A percentile compares a stretch with the other conserved stretches of the same genome.
phyloP scores from a whole-genome alignment of 2,113 vertebrate genomes.

The Calyptomena viridis region DNA sequence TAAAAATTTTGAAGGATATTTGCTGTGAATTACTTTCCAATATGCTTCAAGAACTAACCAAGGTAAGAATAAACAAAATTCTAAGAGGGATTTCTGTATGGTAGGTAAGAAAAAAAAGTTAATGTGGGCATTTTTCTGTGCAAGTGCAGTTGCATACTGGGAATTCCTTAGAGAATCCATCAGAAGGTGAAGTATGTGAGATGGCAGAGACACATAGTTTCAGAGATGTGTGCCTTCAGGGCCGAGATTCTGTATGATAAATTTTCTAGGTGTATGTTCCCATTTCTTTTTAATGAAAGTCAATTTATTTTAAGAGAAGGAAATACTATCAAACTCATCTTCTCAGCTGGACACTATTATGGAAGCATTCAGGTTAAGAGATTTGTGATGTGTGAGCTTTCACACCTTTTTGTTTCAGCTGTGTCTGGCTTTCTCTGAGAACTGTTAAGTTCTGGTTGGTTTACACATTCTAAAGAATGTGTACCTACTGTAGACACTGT shows the following conservation, averaged over 20 bases:
- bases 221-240: background rate
- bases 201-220: background rate
- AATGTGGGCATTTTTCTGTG: background rate
- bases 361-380: background rate
- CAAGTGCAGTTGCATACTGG: background rate
- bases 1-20: conserved; percentile 86
- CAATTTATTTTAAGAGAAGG: background rate
- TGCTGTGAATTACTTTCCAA: conserved; percentile 88
- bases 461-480: background rate
- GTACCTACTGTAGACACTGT: background rate
- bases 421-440: background rate
- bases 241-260: background rate
- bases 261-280: background rate
- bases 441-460: background rate
- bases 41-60: conserved; percentile 78
- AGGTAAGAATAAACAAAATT: conserved; percentile 63
- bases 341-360: background rate
- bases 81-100: background rate
- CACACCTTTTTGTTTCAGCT: background rate
- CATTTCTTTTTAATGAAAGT: background rate
- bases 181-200: background rate
- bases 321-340: background rate
- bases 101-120: background rate
- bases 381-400: background rate
- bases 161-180: background rate